Base-by-base conservation (phyloP, 2,113 vertebrate species). In the Pterocles burchelli region DNA sequence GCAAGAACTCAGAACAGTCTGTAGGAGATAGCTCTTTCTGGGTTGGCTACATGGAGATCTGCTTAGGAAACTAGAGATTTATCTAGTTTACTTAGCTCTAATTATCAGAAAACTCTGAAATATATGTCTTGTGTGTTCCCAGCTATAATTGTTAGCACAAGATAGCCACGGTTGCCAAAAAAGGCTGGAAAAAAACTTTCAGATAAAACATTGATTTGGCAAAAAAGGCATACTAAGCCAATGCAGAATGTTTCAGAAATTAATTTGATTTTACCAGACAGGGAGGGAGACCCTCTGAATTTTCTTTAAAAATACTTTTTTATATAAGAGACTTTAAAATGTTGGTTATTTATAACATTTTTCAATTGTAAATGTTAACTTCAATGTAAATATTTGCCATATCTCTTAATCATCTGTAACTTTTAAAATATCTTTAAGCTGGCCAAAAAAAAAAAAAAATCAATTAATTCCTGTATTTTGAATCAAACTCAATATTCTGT, bases 211-310 rank as follows among this genome's bases (percentile, higher is more conserved):
- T 14, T 10, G 68, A 14, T 52, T 71, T 85, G 48, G 8, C 1
- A 65, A 77, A 78, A 72, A 31, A 45, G 13, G 1, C 12, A 48
- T 11, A 41, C 9, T 49, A 25, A 83, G 28, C 0, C 10, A 74
- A 2, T 43, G 34, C 49, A 65, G 31, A 26, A 29, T n/a, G 18
- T 29, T 81, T 81, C 67, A 70, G 57, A 59, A 90, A 82, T 62
- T 43, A 2, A 34, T 38, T 43, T 16, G 4, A 22, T 57, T 86
- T 86, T 67, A 15, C 17, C 34, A 67, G 8, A 63, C 1, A 16
- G 5, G 22, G 29, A 85, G 17, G 1, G 0, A 5, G 1, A 62
- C 2, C 4, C 3, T 46, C 18, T 55, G 11, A 81, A 55, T 84
- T 83, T 76, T 75, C 25, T 79, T 78, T n/a, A 6, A 74, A 83